phyloP scores from a whole-genome alignment of 2,797 vertebrate genomes.

The Melanotaenia boesemani region DNA sequence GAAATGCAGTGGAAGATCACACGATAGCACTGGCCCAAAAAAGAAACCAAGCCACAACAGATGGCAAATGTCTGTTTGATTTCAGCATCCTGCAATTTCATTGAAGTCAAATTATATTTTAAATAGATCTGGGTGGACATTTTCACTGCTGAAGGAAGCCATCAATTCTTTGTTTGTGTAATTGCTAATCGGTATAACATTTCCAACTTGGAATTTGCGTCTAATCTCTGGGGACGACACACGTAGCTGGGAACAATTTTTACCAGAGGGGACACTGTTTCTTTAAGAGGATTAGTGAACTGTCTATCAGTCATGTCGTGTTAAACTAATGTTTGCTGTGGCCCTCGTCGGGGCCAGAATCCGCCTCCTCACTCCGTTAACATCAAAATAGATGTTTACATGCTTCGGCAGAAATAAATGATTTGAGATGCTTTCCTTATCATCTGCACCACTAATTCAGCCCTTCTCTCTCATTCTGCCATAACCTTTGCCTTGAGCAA shows the following conservation, averaged over 20 bases:
- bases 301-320: conserved; percentile 82
- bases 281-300: conserved; percentile 86
- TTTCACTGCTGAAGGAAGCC: conserved; percentile 47
- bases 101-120: conserved; percentile 55
- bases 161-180: conserved; percentile 66
- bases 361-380: conserved; percentile 69
- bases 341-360: conserved; percentile 70
- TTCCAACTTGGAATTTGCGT: conserved; percentile 74
- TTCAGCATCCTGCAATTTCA: conserved; percentile 36
- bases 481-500: conserved; percentile 76
- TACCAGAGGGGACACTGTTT: conserved; percentile 83
- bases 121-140: conserved; percentile 40
- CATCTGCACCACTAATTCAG: conserved; percentile 68
- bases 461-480: conserved; percentile 59
- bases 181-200: conserved; percentile 80
- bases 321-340: conserved; percentile 80
- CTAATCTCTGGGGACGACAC: conserved; percentile 76
- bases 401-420: conserved; percentile 65
- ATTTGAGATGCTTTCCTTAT: conserved; percentile 79
- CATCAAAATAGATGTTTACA: conserved; percentile 77
- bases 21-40: conserved; percentile 53
- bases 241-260: conserved; percentile 72
- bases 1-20: conserved; percentile 59
- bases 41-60: conserved; percentile 39
- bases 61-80: conserved; percentile 58